Conservation (phyloP, 2,888 invertebrate species). For the Merodon equestris region DNA sequence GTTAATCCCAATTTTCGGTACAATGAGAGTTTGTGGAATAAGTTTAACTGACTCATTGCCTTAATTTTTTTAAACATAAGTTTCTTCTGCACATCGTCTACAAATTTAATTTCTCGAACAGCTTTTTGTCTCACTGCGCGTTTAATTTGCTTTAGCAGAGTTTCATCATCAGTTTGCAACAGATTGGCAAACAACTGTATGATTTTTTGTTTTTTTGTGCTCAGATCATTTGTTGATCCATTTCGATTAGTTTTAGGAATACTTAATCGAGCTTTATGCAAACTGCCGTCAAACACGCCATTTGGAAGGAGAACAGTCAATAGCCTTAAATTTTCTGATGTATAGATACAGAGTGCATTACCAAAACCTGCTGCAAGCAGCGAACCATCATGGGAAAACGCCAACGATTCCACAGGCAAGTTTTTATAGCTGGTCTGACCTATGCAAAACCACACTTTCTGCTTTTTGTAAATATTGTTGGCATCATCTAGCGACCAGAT, state of each 20-base stretch:
- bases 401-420: slow-evolving; percentile 81
- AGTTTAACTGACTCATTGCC: slow-evolving; percentile 74
- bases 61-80: slow-evolving; percentile 72
- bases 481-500: slow-evolving; percentile 84
- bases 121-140: slow-evolving; percentile 60
- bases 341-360: slow-evolving; percentile 85
- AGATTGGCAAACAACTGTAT: slow-evolving; percentile 73
- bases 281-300: slow-evolving; percentile 74
- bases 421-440: slow-evolving; percentile 83
- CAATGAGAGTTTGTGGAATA: slow-evolving; percentile 76
- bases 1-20: slow-evolving; percentile 74
- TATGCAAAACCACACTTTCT: slow-evolving; percentile 84
- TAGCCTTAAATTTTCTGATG: slow-evolving; percentile 81
- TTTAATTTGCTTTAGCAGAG: slow-evolving; percentile 71
- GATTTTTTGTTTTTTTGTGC: slow-evolving; percentile 71
- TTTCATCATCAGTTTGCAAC: slow-evolving; percentile 73
- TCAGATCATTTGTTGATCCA: slow-evolving; percentile 69
- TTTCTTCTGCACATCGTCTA: slow-evolving; percentile 69
- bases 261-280: slow-evolving; percentile 74
- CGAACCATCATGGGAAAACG: slow-evolving; percentile 88
- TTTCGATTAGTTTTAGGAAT: slow-evolving; percentile 71
- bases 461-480: slow-evolving; percentile 80
- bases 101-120: slow-evolving; percentile 34
- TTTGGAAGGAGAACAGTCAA: slow-evolving; percentile 80
- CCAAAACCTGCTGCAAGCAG: slow-evolving; percentile 85